These are phyloP conservation scores for Corythornis vintsioides DNA, from an alignment of 2,113 vertebrate genomes.

Conservation along the genomic window DNA sequence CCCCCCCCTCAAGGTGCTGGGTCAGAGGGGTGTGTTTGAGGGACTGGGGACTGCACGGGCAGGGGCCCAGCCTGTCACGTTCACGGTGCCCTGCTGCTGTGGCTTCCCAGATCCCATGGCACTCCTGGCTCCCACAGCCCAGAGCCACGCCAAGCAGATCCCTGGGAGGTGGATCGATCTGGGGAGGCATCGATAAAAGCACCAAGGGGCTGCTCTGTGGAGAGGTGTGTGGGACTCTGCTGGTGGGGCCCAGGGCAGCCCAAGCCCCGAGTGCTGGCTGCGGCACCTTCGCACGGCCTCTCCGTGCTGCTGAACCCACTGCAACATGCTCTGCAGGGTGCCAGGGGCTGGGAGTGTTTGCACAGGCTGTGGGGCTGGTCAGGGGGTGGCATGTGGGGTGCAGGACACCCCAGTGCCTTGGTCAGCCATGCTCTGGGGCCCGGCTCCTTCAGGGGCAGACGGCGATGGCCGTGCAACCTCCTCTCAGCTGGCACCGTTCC, in stretches of 20 bases:
- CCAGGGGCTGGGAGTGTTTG: not conserved
- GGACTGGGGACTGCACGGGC: not conserved
- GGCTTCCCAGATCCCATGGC: rapidly evolving
- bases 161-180: not conserved
- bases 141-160: rapidly evolving
- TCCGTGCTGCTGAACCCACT: not conserved
- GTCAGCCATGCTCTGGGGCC: rapidly evolving
- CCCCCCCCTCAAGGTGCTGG: rapidly evolving
- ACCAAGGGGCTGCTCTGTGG: not conserved
- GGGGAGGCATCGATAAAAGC: not conserved
- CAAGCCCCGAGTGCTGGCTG: not conserved
- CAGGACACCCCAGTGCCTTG: not conserved
- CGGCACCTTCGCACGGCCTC: not conserved
- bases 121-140: rapidly evolving
- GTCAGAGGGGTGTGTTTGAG: not conserved
- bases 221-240: not conserved
- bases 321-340: not conserved
- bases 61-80: not conserved
- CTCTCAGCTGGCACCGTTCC: not conserved
- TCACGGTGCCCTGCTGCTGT: rapidly evolving
- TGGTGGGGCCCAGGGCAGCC: not conserved
- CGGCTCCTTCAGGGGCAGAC: not conserved
- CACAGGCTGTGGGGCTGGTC: not conserved
- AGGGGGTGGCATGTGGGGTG: rapidly evolving
- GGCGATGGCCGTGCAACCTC: not conserved